Conservation (phyloP, 2,113 vertebrate genomes). For the Rhea pennata region DNA sequence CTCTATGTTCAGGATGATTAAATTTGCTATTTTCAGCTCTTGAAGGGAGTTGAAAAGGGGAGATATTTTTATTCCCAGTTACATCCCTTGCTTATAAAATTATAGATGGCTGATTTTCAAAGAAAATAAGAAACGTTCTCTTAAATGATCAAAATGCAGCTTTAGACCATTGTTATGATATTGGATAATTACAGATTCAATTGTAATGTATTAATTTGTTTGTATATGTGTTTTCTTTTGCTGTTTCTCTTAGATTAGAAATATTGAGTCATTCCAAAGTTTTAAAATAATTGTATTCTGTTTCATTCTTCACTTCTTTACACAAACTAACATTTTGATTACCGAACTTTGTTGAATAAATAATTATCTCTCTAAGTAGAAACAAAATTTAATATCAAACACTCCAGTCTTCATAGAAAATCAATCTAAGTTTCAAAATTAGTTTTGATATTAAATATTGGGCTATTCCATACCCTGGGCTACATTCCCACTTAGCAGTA, state of each 20-base stretch:
- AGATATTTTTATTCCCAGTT: slow-evolving; percentile 44
- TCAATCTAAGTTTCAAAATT: background rate
- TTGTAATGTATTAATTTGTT: background rate
- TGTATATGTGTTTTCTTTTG: background rate
- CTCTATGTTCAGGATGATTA: slow-evolving; percentile 53
- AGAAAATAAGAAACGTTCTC: slow-evolving; percentile 5
- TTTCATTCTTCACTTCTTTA: background rate
- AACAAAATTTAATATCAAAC: background rate
- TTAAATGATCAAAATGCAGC: background rate
- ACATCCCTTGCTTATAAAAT: slow-evolving; percentile 26
- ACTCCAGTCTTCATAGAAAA: background rate
- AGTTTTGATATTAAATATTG: background rate
- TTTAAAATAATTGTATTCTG: slow-evolving; percentile 22
- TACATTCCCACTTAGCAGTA: background rate
- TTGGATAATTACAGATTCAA: slow-evolving; percentile 21
- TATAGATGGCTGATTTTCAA: slow-evolving; percentile 27
- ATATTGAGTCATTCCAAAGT: slow-evolving; percentile 17
- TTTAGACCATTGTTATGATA: slow-evolving; percentile 19
- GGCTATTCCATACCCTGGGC: background rate
- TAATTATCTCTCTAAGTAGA: background rate
- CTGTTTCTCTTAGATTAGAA: background rate
- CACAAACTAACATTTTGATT: background rate
- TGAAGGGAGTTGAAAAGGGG: slow-evolving; percentile 32
- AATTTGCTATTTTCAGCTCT: slow-evolving; percentile 51
- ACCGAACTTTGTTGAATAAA: background rate